Conservation (phyloP, 2,113 vertebrate species). For the Microcebus ravelobensis region DNA sequence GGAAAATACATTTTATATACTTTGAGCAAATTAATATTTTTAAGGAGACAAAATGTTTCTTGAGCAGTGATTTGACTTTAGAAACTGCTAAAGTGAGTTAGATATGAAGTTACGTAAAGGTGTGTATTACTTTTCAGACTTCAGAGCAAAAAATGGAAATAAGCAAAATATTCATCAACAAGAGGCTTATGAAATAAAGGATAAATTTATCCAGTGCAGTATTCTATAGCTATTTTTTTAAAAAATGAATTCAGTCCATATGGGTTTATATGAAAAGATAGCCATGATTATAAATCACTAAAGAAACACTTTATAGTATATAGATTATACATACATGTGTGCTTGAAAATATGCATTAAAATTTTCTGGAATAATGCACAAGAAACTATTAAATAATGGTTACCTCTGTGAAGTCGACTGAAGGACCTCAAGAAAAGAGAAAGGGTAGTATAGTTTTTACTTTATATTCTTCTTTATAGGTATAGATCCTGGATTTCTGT, state of each 20-base stretch:
- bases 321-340: background rate
- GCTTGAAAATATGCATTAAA: constrained; percentile 21
- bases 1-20: constrained; percentile 8
- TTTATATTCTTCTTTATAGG: background rate
- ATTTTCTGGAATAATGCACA: constrained; percentile 12
- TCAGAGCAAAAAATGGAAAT: background rate
- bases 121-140: background rate
- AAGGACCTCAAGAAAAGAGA: background rate
- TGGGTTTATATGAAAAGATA: constrained; percentile 21
- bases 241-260: background rate
- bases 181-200: background rate
- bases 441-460: background rate
- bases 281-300: background rate
- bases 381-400: background rate
- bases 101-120: background rate
- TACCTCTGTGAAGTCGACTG: background rate
- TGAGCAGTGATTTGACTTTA: background rate
- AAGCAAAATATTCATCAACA: background rate
- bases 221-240: background rate
- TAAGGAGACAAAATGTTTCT: background rate
- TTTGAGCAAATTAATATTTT: constrained; percentile 20
- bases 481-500: background rate
- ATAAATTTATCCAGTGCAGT: background rate
- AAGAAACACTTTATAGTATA: background rate
- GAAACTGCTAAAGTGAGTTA: background rate